Evolutionary conservation across 2,888 invertebrate genomes (phyloP).

Genomic region (Zygogramma bicolorata): DNA sequence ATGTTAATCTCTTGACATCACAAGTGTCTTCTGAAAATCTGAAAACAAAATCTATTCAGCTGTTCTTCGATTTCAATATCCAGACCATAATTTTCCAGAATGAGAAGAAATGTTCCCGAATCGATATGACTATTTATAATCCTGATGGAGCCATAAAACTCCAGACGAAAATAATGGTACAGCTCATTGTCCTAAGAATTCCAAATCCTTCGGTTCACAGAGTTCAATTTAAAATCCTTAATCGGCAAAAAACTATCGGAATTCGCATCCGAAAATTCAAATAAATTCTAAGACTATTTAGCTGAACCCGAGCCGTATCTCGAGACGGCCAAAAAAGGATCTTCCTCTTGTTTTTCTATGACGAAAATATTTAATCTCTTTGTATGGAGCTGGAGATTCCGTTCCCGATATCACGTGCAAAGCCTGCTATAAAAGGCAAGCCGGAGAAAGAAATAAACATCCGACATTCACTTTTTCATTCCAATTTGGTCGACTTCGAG

Average conservation of each 20-base stretch:
- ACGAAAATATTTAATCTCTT: constrained; percentile 4
- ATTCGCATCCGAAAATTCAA: background rate
- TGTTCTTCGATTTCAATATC: no score
- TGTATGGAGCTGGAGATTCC: background rate
- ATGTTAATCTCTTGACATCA: no score
- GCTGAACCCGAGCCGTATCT: background rate
- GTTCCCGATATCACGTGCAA: constrained; percentile 3
- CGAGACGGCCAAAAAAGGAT: constrained; percentile 5
- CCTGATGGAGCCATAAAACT: background rate
- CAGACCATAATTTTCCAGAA: no score
- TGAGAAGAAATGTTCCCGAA: no score
- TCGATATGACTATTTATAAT: background rate
- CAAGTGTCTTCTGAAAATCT: no score
- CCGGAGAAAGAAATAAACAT: background rate
- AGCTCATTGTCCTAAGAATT: background rate
- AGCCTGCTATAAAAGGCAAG: background rate
- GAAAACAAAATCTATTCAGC: no score
- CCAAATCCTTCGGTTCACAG: background rate
- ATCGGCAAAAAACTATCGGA: constrained; percentile 7
- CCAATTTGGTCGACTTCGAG: background rate
- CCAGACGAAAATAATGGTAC: background rate
- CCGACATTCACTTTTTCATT: background rate
- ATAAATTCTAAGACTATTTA: constrained; percentile 1
- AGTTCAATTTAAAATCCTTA: background rate
- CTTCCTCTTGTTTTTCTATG: background rate